Conservation (phyloP, 2,113 vertebrate species). For the Dromiciops gliroides region DNA sequence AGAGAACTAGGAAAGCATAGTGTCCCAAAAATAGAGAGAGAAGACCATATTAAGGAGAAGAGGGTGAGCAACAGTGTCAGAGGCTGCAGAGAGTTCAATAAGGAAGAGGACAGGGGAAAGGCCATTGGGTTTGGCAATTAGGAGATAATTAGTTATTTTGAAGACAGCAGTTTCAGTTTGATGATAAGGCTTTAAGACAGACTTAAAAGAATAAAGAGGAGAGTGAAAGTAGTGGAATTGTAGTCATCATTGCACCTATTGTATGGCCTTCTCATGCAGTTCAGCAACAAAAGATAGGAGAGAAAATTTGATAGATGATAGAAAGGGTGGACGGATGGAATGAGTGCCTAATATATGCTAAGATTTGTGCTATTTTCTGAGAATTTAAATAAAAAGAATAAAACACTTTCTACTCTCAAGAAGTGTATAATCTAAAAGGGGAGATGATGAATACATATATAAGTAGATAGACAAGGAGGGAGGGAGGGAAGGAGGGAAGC, state of each 20-base stretch:
- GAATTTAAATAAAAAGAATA: background rate
- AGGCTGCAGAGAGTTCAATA: background rate
- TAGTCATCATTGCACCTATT: too few relatives aligned
- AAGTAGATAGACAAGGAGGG: too few relatives aligned
- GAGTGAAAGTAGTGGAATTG: background rate
- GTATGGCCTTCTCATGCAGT: background rate
- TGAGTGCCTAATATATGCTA: background rate
- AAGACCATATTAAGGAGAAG: background rate
- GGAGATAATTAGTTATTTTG: background rate
- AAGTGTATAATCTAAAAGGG: background rate
- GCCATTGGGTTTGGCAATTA: background rate
- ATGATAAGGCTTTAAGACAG: too few relatives aligned
- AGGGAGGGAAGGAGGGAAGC: too few relatives aligned
- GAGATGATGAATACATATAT: background rate
- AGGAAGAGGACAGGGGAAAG: background rate
- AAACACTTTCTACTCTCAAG: background rate
- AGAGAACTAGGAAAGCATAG: background rate
- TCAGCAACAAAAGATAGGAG: background rate
- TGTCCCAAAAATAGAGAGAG: background rate
- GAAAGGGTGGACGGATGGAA: background rate
- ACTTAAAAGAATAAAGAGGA: background rate
- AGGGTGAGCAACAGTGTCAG: background rate
- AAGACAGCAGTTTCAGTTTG: background rate
- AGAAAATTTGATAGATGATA: background rate
- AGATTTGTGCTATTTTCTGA: background rate